phyloP scores from a whole-genome alignment of 2,888 invertebrate genomes.

The Drosophila longiperda region DNA sequence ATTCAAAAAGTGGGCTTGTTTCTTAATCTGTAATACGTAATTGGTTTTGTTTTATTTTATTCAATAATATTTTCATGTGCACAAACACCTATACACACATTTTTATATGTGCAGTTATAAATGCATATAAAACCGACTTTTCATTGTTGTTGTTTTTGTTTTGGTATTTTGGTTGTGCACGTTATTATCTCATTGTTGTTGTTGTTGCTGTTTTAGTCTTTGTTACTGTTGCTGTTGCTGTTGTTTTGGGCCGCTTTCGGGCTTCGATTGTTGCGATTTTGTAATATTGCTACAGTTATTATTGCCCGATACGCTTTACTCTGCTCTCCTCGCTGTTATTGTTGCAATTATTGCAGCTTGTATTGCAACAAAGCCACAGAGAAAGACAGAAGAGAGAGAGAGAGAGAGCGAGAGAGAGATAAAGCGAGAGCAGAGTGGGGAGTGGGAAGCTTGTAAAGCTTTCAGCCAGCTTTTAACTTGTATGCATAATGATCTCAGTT shows the following conservation, averaged over 20 bases:
- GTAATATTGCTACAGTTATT: conserved; percentile 79
- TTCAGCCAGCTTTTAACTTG: conserved; percentile 45
- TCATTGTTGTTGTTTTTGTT: conserved; percentile 16
- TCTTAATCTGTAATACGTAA: conserved; percentile 27
- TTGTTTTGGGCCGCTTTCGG: conserved; percentile 36
- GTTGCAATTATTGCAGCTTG: conserved; percentile 74
- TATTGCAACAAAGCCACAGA: conserved; percentile 70
- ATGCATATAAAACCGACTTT: conserved; percentile 34
- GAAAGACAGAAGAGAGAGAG: conserved; percentile 35
- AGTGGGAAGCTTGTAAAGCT: conserved; percentile 31
- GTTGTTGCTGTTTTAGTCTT: neutral
- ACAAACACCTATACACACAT: neutral
- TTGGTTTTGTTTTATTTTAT: conserved; percentile 34
- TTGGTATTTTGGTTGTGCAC: conserved; percentile 20
- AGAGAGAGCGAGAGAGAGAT: conserved; percentile 18
- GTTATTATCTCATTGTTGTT: conserved; percentile 54
- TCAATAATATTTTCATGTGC: conserved; percentile 11
- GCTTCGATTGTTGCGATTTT: conserved; percentile 64
- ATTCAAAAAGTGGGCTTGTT: conserved; percentile 69
- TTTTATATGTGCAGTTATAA: conserved; percentile 15
- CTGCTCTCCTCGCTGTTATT: conserved; percentile 56
- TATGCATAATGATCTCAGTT: conserved; percentile 44
- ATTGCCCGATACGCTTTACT: conserved; percentile 69
- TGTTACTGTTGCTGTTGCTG: conserved; percentile 29
- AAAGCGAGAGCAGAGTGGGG: conserved; percentile 1